Base-by-base conservation (phyloP, 2,888 invertebrate genomes). In the Amblyjoppa proteus region DNA sequence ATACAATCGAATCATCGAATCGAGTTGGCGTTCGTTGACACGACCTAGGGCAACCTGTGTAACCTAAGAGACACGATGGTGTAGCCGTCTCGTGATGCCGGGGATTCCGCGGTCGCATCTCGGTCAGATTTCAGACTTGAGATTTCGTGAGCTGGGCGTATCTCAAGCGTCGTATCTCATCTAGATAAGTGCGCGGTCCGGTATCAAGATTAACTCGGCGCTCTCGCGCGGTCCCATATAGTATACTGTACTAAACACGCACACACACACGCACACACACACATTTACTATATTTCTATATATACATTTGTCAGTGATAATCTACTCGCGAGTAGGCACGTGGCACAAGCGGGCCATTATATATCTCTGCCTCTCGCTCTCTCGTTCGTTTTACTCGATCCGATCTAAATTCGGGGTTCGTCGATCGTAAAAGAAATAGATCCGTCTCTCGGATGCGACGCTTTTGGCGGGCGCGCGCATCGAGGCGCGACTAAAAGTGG, bases 141-240 rank as follows among this genome's bases (percentile, higher is more conserved):
- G 91, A 91, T 93, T 92, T 91, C 89, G 90, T 87, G 87, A 85
- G 81, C 73, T 80, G 90, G 90, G 90, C 90, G 91, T 92, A 94
- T 93, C 93, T 93, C 91, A 91, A 93, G 92, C 92, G 91, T 86
- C 90, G 89, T 93, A 93, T 94, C 94, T 93, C 92, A 94, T 93
- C 93, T 91, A 92, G 93, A 94, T 93, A 91, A 86, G 86, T 86
- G 90, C 89, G 87, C 86, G 88, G 88, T 71, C 85, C 85, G 88
- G 88, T 91, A 93, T 93, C 93, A 91, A 93, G 93, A 94, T 93
- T 90, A 90, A 89, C 91, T 89, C 89, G 88, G 88, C 85, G 85
- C 88, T 87, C 85, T 86, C 83, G 85, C 83, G 84, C 75, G 45
- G 6, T 61, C 58, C 20, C 61, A 75, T 76, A 66, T 38, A 76